Percentiles rank a stretch among this genome's conserved stretches.
Evolutionary conservation across 2,113 vertebrate species (phyloP).

Genomic region (Symphodus melops): DNA sequence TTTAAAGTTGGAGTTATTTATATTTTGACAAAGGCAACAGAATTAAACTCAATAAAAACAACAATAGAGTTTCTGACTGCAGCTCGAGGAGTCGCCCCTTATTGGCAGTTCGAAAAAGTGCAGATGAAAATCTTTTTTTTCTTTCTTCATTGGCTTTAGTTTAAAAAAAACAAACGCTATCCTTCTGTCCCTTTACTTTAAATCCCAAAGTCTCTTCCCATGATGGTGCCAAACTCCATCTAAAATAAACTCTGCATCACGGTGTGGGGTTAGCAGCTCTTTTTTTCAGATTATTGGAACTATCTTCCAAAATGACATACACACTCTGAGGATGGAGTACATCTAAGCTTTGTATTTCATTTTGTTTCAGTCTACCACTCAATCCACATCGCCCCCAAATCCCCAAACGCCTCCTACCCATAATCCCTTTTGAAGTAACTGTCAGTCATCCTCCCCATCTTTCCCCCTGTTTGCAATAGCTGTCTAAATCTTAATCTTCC

Average conservation of each 20-base stretch:
- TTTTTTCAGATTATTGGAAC: conserved; percentile 7
- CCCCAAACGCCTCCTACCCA: conserved; percentile 6
- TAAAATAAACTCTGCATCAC: neutral
- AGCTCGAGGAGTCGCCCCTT: no score
- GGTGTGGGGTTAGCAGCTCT: neutral
- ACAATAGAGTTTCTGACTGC: no score
- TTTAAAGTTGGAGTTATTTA: no score
- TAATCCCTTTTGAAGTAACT: conserved; percentile 32
- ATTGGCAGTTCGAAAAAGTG: no score
- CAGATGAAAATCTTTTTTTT: no score
- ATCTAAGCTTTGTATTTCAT: conserved; percentile 29
- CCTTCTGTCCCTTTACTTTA: no score
- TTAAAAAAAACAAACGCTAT: no score
- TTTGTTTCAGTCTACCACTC: conserved; percentile 42
- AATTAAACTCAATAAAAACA: no score
- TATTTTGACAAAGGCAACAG: no score
- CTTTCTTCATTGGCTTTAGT: no score
- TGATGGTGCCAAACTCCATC: neutral
- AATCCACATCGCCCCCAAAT: conserved; percentile 36
- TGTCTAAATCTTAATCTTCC: conserved; percentile 35
- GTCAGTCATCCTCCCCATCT: conserved; percentile 13
- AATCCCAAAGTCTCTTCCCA: neutral
- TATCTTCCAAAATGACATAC: conserved; percentile 14
- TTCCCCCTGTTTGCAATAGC: conserved; percentile 5
- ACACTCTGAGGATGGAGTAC: conserved; percentile 4